Conservation (phyloP, 2,113 vertebrate species). For the Dryoscopus gambensis region DNA sequence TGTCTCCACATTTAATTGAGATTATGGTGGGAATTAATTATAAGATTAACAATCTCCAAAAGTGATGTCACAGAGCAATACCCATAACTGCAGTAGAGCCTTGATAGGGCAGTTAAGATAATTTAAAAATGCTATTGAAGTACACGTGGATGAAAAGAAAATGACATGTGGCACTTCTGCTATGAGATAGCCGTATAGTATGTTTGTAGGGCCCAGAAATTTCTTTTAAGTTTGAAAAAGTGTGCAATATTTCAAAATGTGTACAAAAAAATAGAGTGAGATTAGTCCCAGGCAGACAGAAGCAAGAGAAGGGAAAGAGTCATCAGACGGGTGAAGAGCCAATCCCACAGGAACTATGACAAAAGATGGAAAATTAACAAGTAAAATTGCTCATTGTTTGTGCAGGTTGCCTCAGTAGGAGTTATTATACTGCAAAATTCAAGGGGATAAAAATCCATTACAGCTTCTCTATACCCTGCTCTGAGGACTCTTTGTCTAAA, state of each 20-base stretch:
- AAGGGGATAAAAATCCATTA: background rate
- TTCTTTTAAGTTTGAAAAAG: background rate
- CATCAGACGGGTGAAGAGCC: background rate
- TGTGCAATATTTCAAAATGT: background rate
- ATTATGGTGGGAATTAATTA: slow-evolving; percentile 37
- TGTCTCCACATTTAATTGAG: slow-evolving; percentile 26
- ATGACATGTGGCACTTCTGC: background rate
- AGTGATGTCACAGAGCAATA: background rate
- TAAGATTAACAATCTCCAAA: slow-evolving; percentile 13
- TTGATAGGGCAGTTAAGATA: background rate
- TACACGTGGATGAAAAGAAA: background rate
- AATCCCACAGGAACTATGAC: background rate
- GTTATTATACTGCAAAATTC: slow-evolving; percentile 28
- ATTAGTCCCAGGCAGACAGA: background rate
- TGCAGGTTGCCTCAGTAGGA: background rate
- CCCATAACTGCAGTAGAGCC: background rate
- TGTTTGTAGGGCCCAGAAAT: background rate
- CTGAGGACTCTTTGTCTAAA: background rate
- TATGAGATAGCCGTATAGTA: background rate
- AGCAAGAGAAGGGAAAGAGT: background rate
- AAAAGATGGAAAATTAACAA: slow-evolving; percentile 29
- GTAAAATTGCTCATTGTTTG: background rate
- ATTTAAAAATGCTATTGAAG: background rate
- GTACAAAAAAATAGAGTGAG: background rate
- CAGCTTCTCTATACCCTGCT: background rate